Evolutionary conservation across 2,113 vertebrate genomes (phyloP), one percentile per base, ranked within the genome.

Genomic region (Ursus arctos): DNA sequence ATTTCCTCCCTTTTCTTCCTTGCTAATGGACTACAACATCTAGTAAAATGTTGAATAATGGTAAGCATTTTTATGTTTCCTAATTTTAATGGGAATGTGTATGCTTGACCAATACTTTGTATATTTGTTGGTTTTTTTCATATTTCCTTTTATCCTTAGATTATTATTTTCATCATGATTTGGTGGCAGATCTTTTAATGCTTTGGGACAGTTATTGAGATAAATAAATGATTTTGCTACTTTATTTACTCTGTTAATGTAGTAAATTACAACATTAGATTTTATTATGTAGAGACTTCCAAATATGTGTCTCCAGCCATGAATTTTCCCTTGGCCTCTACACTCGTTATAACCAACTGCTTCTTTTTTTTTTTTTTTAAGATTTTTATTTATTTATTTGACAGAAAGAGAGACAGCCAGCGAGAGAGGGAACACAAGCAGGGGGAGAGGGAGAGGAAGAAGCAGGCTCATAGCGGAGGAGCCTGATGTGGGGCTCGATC

Each of bases 251-350:
- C 36, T 69, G 28, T 59, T 85, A 89, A 69, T 57, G 21, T 57
- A n/a, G n/a, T 57, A 87, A 93, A 88, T 80, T 93, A 87, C 31
- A 91, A 69, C 82, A 90, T 82, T n/a, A 83, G 16, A 90, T 67
- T 84, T 57, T 88, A 57, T 77, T 92, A 79, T 61, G 19, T 51
- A 92, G 21, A 95, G 86, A 57, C 40, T 72, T 18, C 55, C 72
- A 89, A 57, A 94, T 92, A 86, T 88, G 43, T 13, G 81, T 82
- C 9, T 63, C 43, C 11, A 89, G 18, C 22, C 51, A 21, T 80
- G 11, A 89, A 77, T 76, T 92, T 82, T 92, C 19, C 71, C 26
- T 76, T 57, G 36, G 21, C 22, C 21, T 97, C n/a, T 21, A 55
- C 59, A 86, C 7, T 71, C 33, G 36, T 77, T 26, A 88, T 77